These are phyloP conservation scores for Palythoa grandiflora DNA, from an alignment of 92 coral and sea anemone species.

Conservation along the genomic window DNA sequence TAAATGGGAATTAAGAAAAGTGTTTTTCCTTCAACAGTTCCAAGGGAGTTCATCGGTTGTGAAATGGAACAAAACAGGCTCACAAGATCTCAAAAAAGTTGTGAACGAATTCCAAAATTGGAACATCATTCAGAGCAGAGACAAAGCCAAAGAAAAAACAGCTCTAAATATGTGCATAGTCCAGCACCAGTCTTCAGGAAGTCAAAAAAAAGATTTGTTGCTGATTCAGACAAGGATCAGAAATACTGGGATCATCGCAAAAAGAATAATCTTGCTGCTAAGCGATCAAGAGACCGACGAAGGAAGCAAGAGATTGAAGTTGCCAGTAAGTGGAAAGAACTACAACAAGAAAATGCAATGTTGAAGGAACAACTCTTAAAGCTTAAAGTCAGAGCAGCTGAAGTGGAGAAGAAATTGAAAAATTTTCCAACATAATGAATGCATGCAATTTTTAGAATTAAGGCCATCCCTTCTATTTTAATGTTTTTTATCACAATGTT, in stretches of 20 bases:
- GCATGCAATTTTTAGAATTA: neutral
- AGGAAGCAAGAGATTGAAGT: constrained; percentile 61
- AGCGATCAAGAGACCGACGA: constrained; percentile 61
- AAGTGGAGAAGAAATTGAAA: constrained; percentile 9
- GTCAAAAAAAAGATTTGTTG: constrained; percentile 38
- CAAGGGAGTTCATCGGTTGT: neutral
- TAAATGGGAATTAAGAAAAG: no score
- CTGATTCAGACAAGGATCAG: constrained; percentile 54
- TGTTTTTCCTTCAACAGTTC: neutral
- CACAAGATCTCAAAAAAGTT: neutral
- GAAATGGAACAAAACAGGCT: neutral
- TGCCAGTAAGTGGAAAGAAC: constrained; percentile 45
- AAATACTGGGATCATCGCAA: constrained; percentile 59
- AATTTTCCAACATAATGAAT: neutral
- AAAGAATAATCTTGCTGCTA: constrained; percentile 59
- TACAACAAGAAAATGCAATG: constrained; percentile 61
- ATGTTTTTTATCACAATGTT: no score
- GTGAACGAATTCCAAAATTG: neutral
- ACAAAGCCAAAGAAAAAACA: neutral
- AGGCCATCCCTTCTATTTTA: no score
- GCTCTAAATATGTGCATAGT: constrained; percentile 7
- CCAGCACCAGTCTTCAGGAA: constrained; percentile 53
- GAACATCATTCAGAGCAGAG: neutral
- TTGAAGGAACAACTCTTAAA: constrained; percentile 55
- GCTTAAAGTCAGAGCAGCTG: constrained; percentile 41